Base-by-base conservation (phyloP, 2,797 vertebrate species). In the Ibycter americanus region DNA sequence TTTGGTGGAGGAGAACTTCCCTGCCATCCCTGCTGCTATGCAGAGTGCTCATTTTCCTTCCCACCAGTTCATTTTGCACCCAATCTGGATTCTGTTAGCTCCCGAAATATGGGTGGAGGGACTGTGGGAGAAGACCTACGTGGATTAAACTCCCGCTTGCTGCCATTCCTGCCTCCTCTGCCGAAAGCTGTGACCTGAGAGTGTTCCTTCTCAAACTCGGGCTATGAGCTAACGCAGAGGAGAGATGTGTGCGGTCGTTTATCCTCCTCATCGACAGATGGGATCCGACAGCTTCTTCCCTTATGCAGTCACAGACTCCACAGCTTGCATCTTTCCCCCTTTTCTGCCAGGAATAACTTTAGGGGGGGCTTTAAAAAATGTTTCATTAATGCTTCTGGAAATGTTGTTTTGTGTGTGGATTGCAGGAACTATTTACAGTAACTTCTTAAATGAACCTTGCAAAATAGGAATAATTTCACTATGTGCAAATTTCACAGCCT, bases 341-440 rank as follows among this genome's bases (percentile, higher is more conserved):
- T 93, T 96, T 91, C 96, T 97, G 95, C 96, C 95, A 96, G 96
- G 76, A 96, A 96, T 95, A 98, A 96, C 97, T 96, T 96, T 12
- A 29, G 78, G 61, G 90, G 54, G 59, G 59, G 40, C 25, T 56
- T 92, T 87, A 83, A 96, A 95, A 96, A 92, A 94, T 26, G 87
- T 80, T 96, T 96, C 91, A 89, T 96, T 96, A 96, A 87, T 92
- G 94, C 91, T 94, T 95, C 82, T 95, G 82, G 87, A 97, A 94
- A 92, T 83, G 84, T 93, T 95, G 82, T 88, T 97, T 92, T 92
- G 79, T 92, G 91, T 94, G 90, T 89, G 93, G 93, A 91, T 91
- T 92, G 84, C 87, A 78, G 62, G 84, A 71, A 34, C 92, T 96
- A 93, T 96, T 96, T 97, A 95, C 78, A 92, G 92, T 86, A 91